These are phyloP conservation scores for Athripsodes cinereus DNA, from an alignment of 2,888 invertebrate species.

Conservation along the genomic window DNA sequence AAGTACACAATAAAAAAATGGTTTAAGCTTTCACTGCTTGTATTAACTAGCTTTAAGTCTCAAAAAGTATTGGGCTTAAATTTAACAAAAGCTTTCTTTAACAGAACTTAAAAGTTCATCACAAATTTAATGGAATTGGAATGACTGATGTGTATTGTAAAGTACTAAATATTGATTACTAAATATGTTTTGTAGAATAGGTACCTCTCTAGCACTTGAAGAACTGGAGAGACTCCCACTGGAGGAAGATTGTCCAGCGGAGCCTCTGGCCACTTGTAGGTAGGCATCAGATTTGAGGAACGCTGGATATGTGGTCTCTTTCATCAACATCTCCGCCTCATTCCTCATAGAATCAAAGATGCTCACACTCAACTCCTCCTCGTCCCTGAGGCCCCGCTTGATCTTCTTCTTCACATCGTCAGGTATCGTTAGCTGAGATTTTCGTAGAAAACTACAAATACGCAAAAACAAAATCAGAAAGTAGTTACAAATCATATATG, in stretches of 20 bases:
- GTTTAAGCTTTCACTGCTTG: too few relatives aligned
- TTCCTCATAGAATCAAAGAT: constrained; percentile 82
- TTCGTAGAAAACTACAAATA: constrained; percentile 63
- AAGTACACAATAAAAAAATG: too few relatives aligned
- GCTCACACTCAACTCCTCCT: constrained; percentile 63
- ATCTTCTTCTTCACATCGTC: constrained; percentile 76
- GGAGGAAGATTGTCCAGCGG: constrained; percentile 37
- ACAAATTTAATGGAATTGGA: too few relatives aligned
- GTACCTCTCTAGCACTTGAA: constrained; percentile 34
- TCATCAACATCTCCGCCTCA: constrained; percentile 78
- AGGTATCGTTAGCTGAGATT: constrained; percentile 74
- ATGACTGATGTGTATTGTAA: too few relatives aligned
- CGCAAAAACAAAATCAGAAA: background rate
- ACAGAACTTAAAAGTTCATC: too few relatives aligned
- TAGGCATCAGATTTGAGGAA: constrained; percentile 92
- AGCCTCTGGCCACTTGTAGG: constrained; percentile 60
- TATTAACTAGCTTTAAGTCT: too few relatives aligned
- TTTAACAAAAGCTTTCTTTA: too few relatives aligned
- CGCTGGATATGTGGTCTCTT: constrained; percentile 83
- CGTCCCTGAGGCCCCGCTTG: constrained; percentile 65
- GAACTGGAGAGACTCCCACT: constrained; percentile 33
- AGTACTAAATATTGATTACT: too few relatives aligned
- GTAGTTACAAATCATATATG: too few relatives aligned
- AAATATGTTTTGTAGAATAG: background rate
- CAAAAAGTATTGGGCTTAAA: too few relatives aligned